Conservation (phyloP, 2,888 invertebrate species). For the Iphiclides podalirius region DNA sequence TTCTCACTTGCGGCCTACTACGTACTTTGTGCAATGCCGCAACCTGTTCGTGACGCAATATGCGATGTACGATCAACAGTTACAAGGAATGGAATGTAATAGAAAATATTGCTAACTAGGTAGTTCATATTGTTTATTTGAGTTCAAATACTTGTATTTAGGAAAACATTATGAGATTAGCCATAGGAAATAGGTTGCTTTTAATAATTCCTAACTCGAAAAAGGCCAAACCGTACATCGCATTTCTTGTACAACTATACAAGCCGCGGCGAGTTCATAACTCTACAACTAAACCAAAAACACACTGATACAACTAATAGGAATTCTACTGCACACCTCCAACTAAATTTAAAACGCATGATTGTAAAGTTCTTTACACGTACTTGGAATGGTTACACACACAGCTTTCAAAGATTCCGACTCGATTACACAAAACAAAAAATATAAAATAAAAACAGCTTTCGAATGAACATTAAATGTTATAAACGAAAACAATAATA, state of each 20-base stretch:
- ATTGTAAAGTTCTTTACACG: slow-evolving; percentile 1
- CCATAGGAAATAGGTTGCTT: no score
- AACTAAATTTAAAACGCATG: slow-evolving; percentile 3
- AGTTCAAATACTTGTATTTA: no score
- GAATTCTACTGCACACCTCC: slow-evolving; percentile 8
- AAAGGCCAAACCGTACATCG: no score
- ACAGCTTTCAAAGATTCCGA: no score
- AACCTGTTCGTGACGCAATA: background rate
- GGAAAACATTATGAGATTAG: no score
- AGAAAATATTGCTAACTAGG: no score
- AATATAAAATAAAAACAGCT: background rate
- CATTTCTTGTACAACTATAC: no score
- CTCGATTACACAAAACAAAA: slow-evolving; percentile 3
- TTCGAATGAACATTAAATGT: slow-evolving; percentile 12
- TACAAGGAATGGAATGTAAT: no score
- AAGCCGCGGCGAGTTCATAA: background rate
- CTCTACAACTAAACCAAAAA: slow-evolving; percentile 4
- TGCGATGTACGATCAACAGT: background rate
- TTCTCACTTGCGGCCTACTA: slow-evolving; percentile 5
- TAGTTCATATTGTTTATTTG: no score
- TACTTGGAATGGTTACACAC: slow-evolving; percentile 12
- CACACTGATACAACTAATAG: slow-evolving; percentile 20
- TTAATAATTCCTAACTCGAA: no score
- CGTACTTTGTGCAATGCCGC: slow-evolving; percentile 16
- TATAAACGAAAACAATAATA: slow-evolving; percentile 6